Percentiles rank a stretch among this genome's conserved stretches.
phyloP scores from a whole-genome alignment of 2,113 vertebrate species.

The Peromyscus californicus region DNA sequence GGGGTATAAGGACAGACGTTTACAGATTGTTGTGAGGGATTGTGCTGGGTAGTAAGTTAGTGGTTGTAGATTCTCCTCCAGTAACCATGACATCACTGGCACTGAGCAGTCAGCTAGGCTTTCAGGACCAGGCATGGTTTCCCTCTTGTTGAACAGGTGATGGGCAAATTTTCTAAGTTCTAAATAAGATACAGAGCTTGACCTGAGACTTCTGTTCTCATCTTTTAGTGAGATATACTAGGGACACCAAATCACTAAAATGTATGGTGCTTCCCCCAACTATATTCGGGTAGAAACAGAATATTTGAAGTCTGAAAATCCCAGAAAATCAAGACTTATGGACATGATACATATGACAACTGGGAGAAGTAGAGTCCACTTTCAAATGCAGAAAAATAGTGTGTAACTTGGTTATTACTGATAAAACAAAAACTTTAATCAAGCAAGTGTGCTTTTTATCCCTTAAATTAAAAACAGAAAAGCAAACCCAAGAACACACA shows the following conservation, averaged over 20 bases:
- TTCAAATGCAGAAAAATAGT: conserved; percentile 30
- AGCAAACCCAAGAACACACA: neutral
- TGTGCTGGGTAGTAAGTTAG: neutral
- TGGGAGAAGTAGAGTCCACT: conserved; percentile 45
- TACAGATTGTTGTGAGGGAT: neutral
- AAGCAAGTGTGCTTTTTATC: conserved; percentile 5
- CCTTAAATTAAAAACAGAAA: conserved; percentile 43
- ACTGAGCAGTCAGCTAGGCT: neutral
- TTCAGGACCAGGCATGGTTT: neutral
- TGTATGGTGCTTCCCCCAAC: neutral
- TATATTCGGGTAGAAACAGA: conserved; percentile 24
- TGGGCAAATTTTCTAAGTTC: neutral
- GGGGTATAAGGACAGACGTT: neutral
- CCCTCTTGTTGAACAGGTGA: neutral
- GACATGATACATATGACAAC: neutral
- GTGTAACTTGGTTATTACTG: conserved; percentile 18
- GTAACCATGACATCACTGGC: neutral
- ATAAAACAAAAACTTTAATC: conserved; percentile 34
- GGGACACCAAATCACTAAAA: neutral
- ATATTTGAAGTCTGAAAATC: conserved; percentile 59
- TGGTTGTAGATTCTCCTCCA: neutral
- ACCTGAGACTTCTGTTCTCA: neutral
- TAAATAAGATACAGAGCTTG: neutral
- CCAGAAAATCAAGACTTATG: conserved; percentile 23
- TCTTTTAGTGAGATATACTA: neutral